Evolutionary conservation across 35 echinoderm and acorn worm genomes (phyloP), one percentile per base, ranked within the genome.

Genomic region (Antedon bifida): DNA sequence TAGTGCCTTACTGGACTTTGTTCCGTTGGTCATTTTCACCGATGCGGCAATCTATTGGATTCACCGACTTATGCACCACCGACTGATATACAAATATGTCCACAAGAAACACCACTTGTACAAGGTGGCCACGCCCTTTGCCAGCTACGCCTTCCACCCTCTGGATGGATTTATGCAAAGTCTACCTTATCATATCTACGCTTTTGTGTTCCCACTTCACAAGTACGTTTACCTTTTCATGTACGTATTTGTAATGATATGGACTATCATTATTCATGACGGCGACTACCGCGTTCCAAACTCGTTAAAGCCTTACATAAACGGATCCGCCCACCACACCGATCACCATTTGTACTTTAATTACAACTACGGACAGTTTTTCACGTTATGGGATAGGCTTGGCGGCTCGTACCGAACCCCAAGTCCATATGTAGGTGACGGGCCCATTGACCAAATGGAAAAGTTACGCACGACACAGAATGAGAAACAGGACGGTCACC

Each of bases 331-430:
- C 30, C 95, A 99, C 32, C 95, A 99, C 74, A 99, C 90, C 0
- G 95, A 99, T 33, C 95, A 99, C 33, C 95, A 99, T 77, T 78
- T 99, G 39, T 99, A 87, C 75, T 99, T 93, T 34, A 99, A 99
- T 73, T 99, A 99, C 35, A 99, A 99, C 28, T 99, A 99, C 38
- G 95, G 95, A 19, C 95, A 99, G 83, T 99, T 89, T 34, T 99
- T 99, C 83, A 99, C 95, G 11, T 36, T 99, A 26, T 99, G 95
- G 95, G 95, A 99, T 75, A 81, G 95, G 5, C 75, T 99, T 1
- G 91, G 95, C 26, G 95, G 95, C 0, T 99, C 95, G 0, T 99
- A 93, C 82, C 73, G 91, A 30, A 87, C 78, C 39, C 95, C 95
- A 23, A 86, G 88, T 16, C 74, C 85, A 5, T 93, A 89, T 34